Percentiles rank a stretch among this genome's conserved stretches.
These are phyloP conservation scores for Xenopus laevis DNA, from an alignment of 2,113 vertebrate genomes.

Conservation along the genomic window DNA sequence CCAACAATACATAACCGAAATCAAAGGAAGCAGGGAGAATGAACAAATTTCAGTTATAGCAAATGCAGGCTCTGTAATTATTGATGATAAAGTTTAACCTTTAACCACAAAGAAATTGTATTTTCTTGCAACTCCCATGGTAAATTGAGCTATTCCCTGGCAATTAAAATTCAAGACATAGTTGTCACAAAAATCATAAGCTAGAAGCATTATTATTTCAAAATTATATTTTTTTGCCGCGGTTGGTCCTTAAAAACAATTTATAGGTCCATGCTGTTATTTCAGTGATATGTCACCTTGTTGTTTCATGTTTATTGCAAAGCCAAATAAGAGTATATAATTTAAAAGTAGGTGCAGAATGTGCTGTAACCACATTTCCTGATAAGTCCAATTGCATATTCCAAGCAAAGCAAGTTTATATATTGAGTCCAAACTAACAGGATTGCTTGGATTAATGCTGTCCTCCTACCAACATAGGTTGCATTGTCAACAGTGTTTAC, in stretches of 20 bases:
- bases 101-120: neutral
- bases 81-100: neutral
- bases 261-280: too few relatives aligned
- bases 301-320: too few relatives aligned
- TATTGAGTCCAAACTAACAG: slow-evolving; percentile 14
- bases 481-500: slow-evolving; percentile 36
- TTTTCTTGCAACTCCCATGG: neutral
- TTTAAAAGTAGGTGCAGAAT: neutral
- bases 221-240: too few relatives aligned
- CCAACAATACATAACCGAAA: neutral
- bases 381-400: neutral
- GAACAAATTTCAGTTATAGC: neutral
- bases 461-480: slow-evolving; percentile 3
- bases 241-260: too few relatives aligned
- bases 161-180: neutral
- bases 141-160: neutral
- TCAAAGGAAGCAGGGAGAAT: neutral
- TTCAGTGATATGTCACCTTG: too few relatives aligned
- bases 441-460: neutral
- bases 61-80: neutral
- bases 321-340: too few relatives aligned
- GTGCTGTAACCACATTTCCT: neutral
- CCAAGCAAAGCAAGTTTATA: neutral
- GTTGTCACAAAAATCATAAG: neutral
- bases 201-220: too few relatives aligned